Evolutionary conservation across 2,888 invertebrate genomes (phyloP).

Genomic region (Andrena flavipes): DNA sequence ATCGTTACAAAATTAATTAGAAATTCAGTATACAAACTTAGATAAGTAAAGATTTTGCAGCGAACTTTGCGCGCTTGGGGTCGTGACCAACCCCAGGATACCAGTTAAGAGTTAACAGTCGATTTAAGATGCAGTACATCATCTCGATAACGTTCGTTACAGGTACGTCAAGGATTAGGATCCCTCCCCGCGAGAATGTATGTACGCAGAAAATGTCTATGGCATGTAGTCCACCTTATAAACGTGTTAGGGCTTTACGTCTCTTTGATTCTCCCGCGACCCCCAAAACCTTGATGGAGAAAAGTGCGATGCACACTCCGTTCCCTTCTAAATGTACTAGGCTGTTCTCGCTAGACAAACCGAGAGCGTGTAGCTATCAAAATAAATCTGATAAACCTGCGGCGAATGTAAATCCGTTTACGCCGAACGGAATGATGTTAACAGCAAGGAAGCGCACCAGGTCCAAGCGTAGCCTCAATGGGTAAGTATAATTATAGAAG

Average conservation of each 20-base stretch:
- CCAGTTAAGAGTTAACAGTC: background rate
- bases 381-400: constrained; percentile 86
- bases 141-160: constrained; percentile 33
- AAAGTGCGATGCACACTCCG: constrained; percentile 88
- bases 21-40: too few species aligned
- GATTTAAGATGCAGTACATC: background rate
- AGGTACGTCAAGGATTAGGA: constrained; percentile 77
- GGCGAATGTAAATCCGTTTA: constrained; percentile 95
- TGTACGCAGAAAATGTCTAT: constrained; percentile 76
- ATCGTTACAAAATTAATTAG: too few species aligned
- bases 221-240: constrained; percentile 87
- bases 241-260: constrained; percentile 87
- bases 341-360: constrained; percentile 83
- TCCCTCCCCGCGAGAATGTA: constrained; percentile 75
- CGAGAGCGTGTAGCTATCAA: constrained; percentile 82
- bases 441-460: constrained; percentile 89
- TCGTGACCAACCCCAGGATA: too few species aligned
- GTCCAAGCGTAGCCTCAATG: constrained; percentile 86
- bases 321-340: constrained; percentile 84
- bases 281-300: constrained; percentile 92
- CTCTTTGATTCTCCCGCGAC: constrained; percentile 94
- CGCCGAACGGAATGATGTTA: constrained; percentile 90
- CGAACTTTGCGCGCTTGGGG: too few species aligned
- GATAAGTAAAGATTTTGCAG: too few species aligned
- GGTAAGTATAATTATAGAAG: constrained; percentile 69